These are phyloP conservation scores for Timema podura DNA, from an alignment of 2,888 invertebrate genomes.

Conservation along the genomic window DNA sequence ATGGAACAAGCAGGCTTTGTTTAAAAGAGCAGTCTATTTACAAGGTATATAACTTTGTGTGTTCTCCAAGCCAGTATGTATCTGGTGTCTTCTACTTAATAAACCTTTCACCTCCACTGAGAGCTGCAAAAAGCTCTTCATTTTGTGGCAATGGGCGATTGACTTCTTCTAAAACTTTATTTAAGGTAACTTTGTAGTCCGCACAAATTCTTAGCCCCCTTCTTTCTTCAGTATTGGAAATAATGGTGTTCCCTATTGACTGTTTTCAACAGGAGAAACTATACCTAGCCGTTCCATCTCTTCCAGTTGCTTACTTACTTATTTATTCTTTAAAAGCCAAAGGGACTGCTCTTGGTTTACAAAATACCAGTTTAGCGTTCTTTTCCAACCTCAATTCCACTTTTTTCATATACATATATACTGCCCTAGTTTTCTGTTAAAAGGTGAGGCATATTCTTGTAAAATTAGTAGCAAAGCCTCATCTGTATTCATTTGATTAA, in stretches of 20 bases:
- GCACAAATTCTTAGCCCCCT: background rate
- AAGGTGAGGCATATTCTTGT: no score
- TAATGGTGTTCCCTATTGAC: background rate
- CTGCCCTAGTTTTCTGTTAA: no score
- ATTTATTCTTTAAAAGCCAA: no score
- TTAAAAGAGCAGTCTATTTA: conserved; percentile 39
- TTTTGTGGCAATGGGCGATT: conserved; percentile 37
- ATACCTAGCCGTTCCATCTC: no score
- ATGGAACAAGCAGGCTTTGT: conserved; percentile 41
- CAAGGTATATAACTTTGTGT: conserved; percentile 27
- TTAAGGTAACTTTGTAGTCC: background rate
- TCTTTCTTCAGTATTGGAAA: background rate
- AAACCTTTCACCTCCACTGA: conserved; percentile 33
- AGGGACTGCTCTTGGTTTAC: no score
- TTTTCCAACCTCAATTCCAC: no score
- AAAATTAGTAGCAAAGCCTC: no score
- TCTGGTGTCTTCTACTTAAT: conserved; percentile 36
- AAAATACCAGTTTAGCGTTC: no score
- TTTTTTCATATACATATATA: no score
- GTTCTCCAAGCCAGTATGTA: conserved; percentile 38
- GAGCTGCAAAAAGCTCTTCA: conserved; percentile 35
- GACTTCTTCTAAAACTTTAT: conserved; percentile 31
- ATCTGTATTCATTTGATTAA: no score
- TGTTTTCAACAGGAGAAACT: background rate
- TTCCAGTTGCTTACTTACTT: no score